Conservation (phyloP, 2,797 vertebrate genomes). For the Allobates femoralis region DNA sequence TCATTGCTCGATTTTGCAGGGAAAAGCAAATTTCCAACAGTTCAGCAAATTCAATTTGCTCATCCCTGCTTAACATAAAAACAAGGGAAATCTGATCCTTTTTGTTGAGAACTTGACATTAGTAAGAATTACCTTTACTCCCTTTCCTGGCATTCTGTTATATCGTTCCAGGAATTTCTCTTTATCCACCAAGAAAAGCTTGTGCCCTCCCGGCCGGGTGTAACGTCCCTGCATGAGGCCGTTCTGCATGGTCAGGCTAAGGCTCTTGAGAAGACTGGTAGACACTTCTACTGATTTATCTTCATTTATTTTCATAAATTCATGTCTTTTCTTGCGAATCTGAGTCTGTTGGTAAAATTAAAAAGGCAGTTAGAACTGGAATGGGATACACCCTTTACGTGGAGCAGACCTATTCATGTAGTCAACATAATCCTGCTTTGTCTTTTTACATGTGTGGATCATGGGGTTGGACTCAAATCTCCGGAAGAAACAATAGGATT, state of each 20-base stretch:
- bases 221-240: conserved; percentile 17
- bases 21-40: no score
- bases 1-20: no score
- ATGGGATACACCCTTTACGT: not conserved
- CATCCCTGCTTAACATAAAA: not conserved
- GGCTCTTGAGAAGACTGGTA: not conserved
- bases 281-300: not conserved
- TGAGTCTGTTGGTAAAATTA: not conserved
- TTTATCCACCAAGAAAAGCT: conserved; percentile 1
- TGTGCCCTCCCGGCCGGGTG: conserved; percentile 38
- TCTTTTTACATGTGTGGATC: no score
- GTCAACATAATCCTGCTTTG: no score
- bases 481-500: no score
- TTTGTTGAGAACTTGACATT: not conserved
- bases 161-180: conserved; percentile 13
- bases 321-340: not conserved
- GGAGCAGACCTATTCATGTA: no score
- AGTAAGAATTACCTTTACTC: conserved; percentile 45
- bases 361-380: not conserved
- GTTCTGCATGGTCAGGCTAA: not conserved
- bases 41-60: no score
- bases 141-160: conserved; percentile 6
- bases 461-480: no score
- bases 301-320: not conserved
- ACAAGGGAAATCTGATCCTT: not conserved